Conservation (phyloP, 2,113 vertebrate genomes). For the Etheostoma cragini region DNA sequence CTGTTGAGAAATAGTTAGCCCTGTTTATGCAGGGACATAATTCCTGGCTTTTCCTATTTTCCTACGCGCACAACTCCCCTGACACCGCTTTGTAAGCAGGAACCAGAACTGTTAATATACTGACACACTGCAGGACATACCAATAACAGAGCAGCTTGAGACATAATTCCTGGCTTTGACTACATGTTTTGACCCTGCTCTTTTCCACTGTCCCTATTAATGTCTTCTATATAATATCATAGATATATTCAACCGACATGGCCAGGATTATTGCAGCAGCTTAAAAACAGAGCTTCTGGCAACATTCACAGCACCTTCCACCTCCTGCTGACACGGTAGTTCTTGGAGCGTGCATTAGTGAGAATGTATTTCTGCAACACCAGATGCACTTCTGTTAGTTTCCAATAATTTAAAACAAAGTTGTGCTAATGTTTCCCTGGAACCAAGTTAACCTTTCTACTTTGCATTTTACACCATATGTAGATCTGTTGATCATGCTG, state of each 20-base stretch:
- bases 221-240: background rate
- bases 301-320: conserved; percentile 10
- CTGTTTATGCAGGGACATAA: background rate
- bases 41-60: no score
- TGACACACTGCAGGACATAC: no score
- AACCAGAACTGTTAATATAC: no score
- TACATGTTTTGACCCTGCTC: background rate
- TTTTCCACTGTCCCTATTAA: background rate
- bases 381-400: background rate
- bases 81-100: no score
- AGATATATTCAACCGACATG: background rate
- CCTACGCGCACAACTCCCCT: no score
- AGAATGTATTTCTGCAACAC: background rate
- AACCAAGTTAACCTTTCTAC: background rate
- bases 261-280: background rate
- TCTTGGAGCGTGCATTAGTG: background rate
- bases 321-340: conserved; percentile 13
- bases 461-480: background rate
- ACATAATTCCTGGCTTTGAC: background rate
- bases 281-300: conserved; percentile 1
- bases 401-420: conserved; percentile 5
- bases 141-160: no score
- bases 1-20: background rate
- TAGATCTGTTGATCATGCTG: conserved; percentile 25
- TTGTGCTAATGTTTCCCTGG: background rate